Evolutionary conservation across 2,113 vertebrate species (phyloP).

Genomic region (Jaculus jaculus): DNA sequence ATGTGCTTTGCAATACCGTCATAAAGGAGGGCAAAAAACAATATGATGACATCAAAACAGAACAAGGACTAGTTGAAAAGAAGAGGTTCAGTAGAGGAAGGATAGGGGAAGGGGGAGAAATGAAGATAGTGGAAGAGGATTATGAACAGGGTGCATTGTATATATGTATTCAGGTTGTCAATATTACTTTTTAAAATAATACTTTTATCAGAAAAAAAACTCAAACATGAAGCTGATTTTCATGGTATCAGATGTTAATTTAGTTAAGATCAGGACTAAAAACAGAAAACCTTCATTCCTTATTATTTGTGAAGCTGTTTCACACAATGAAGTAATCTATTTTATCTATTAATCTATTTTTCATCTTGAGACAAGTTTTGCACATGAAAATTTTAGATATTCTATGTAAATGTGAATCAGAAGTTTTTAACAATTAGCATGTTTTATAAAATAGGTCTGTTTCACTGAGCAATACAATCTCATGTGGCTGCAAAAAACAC

Average conservation of each 20-base stretch:
- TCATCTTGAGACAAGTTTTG: background rate
- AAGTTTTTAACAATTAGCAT: background rate
- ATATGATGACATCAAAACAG: too few species aligned
- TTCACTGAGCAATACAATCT: background rate
- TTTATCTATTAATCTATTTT: background rate
- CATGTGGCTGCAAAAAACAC: background rate
- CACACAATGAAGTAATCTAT: background rate
- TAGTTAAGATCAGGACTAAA: slow-evolving; percentile 14
- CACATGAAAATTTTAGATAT: background rate
- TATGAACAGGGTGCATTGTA: too few species aligned
- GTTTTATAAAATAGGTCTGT: background rate
- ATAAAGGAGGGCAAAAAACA: too few species aligned
- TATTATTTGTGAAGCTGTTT: background rate
- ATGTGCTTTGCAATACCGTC: too few species aligned
- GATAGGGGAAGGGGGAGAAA: too few species aligned
- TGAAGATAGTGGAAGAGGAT: too few species aligned
- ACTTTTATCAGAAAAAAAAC: background rate
- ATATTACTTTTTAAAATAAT: too few species aligned
- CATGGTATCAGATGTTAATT: background rate
- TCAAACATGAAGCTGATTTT: slow-evolving; percentile 5
- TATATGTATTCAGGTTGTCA: too few species aligned
- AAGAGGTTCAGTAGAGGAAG: too few species aligned
- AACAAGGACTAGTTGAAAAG: too few species aligned
- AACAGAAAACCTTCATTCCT: background rate
- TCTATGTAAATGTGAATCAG: background rate